Evolutionary conservation across 2,797 vertebrate genomes (phyloP), one percentile per base, ranked within the genome.

Genomic region (Falco rusticolus): DNA sequence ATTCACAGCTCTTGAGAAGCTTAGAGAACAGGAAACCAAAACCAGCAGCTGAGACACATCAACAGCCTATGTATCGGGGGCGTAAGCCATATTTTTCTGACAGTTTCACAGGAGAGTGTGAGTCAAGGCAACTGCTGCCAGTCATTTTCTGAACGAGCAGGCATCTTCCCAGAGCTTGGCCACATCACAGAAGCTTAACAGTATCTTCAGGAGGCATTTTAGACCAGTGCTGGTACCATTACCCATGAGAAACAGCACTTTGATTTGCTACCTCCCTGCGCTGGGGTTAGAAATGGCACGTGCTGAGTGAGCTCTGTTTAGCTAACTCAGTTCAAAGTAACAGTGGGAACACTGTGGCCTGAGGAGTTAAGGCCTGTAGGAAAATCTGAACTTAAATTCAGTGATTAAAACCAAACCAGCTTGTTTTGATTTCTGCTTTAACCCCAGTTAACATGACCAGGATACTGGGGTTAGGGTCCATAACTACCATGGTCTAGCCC

Each of bases 31-130:
- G 64, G 84, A 86, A 90, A 79, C 54, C 37, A 93, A 94, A 94
- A 31, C 6, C 78, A 92, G 92, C 90, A 89, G 93, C 92, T 90
- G 86, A 92, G 77, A 70, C 77, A 87, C 79, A 92, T 66, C 84
- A 79, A 61, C 88, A 87, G 74, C 80, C 87, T 60, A 6, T 37
- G 54, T 54, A 43, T 6, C 0, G 12, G 89, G 84, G 87, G 82
- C 1, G 16, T 87, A 56, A 95, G 78, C 78, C 45, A 4, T 83
- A 63, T 83, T 96, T 93, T 94, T 56, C 51, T 91, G 84, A 93
- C 91, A 89, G 78, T 87, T 97, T 94, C 89, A 59, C 64, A 70
- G 60, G 39, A 43, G 50, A 75, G 45, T 78, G 53, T 84, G 85
- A 93, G 77, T 91, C 91, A 93, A 94, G 88, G 60, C 60, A 83